Evolutionary conservation across 2,888 invertebrate genomes (phyloP).

Genomic region (Apotomis capreana): DNA sequence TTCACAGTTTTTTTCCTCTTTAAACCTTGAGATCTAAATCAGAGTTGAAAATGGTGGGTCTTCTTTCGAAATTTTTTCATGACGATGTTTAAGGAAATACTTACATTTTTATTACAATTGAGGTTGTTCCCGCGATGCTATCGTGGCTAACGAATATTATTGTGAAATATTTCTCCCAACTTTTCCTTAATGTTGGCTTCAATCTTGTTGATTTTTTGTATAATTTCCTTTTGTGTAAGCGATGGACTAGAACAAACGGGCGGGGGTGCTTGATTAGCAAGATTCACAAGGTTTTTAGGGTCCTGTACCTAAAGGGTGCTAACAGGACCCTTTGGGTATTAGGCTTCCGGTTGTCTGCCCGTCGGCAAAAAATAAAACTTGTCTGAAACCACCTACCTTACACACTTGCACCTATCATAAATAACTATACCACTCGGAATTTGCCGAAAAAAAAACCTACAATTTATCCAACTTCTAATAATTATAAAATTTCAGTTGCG

Average conservation of each 20-base stretch:
- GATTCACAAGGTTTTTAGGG: constrained; percentile 2
- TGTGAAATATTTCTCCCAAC: constrained; percentile 38
- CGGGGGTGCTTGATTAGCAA: constrained; percentile 2
- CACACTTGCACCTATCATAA: no score
- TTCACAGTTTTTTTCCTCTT: constrained; percentile 23
- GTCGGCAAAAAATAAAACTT: no score
- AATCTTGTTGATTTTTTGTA: constrained; percentile 41
- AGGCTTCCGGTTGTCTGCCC: no score
- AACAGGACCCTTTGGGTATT: no score
- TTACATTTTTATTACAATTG: constrained; percentile 44
- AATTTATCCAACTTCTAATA: no score
- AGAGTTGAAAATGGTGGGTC: constrained; percentile 42
- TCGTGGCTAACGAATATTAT: constrained; percentile 40
- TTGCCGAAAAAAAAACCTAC: no score
- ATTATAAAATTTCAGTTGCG: no score
- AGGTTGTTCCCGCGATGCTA: constrained; percentile 39
- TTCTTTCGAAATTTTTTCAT: constrained; percentile 42
- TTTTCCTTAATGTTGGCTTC: constrained; percentile 36
- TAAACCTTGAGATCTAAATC: constrained; percentile 41
- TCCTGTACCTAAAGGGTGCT: no score
- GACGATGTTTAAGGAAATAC: constrained; percentile 41
- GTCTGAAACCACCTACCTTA: no score
- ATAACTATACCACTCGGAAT: no score
- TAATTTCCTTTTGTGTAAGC: constrained; percentile 30
- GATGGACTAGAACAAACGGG: constrained; percentile 24